A percentile compares a stretch with the other conserved stretches of the same genome.
Evolutionary conservation across 2,113 vertebrate genomes (phyloP).

Genomic region (Etia nguti): DNA sequence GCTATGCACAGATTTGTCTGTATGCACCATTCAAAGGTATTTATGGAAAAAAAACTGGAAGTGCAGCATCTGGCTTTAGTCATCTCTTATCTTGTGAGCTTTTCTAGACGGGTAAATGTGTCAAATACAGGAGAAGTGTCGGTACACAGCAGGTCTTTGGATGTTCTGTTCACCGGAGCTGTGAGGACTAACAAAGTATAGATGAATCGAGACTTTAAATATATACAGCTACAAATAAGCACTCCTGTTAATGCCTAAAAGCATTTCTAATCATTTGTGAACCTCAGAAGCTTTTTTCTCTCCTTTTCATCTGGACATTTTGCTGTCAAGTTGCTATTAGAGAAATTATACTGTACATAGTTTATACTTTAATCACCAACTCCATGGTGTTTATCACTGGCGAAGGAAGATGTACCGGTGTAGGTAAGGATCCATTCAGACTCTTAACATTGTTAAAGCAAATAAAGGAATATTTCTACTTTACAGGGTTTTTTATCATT

Average conservation of each 20-base stretch:
- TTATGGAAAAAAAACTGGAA: neutral
- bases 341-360: slow-evolving; percentile 10
- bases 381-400: neutral
- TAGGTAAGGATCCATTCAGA: slow-evolving; percentile 8
- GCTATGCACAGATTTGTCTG: neutral
- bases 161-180: neutral
- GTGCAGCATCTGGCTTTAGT: neutral
- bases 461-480: neutral
- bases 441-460: neutral
- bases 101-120: neutral
- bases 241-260: neutral
- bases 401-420: neutral
- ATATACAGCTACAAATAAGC: neutral
- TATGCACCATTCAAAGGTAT: neutral
- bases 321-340: neutral
- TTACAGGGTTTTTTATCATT: neutral
- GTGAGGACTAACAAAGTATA: neutral
- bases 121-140: neutral
- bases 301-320: neutral
- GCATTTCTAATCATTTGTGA: neutral
- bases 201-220: neutral
- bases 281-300: neutral
- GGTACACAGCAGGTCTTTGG: neutral
- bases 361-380: neutral
- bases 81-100: neutral